Evolutionary conservation across 1,140 invertebrate species (phyloP), one percentile per base, ranked within the genome.

Genomic region (Colletes latitarsis): DNA sequence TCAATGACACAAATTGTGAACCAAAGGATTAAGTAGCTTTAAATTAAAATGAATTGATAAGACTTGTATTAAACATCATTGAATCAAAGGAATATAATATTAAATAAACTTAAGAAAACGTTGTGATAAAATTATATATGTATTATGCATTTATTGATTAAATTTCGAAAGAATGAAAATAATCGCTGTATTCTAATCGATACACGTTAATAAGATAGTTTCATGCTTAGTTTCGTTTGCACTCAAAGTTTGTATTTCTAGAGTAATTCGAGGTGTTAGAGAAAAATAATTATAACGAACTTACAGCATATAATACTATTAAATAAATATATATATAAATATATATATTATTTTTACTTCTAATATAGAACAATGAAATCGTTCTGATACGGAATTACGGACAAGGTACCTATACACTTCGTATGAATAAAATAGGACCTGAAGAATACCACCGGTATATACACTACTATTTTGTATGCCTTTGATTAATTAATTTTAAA

Each of bases 1-100:
- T 63, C 14, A 63, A 63, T 15, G 15, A 17, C 17, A 15, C 41
- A 41, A 75, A 66, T 39, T 67, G 9, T 39, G 1, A 46, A 68
- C 63, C 73, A 76, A 76, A 76, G 49, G 49, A 21, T 1, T 57
- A 46, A 57, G 53, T 43, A 76, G 39, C 62, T 12, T 30, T 60
- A 60, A 60, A 8, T 21, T 72, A 46, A 21, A 46, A 17, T 3
- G 58, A 57, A 72, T 2, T 19, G 6, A 64, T 55, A 52, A 41
- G 49, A 69, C 6, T 14, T 41, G 6, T 3, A 21, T 64, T 64
- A 55, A 73, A 39, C 10, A 15, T 71, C n/a, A 30, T 10, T 8
- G 14, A 30, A 30, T 52, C 3, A 9, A 53, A 15, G 12, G 12
- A 30, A 53, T 30, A 55, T 15, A 39, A 30, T 39, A 12, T 49